Percentiles rank a stretch among this genome's conserved stretches.
These are phyloP conservation scores for Herminia tarsipennalis DNA, from an alignment of 2,888 invertebrate genomes.

Conservation along the genomic window DNA sequence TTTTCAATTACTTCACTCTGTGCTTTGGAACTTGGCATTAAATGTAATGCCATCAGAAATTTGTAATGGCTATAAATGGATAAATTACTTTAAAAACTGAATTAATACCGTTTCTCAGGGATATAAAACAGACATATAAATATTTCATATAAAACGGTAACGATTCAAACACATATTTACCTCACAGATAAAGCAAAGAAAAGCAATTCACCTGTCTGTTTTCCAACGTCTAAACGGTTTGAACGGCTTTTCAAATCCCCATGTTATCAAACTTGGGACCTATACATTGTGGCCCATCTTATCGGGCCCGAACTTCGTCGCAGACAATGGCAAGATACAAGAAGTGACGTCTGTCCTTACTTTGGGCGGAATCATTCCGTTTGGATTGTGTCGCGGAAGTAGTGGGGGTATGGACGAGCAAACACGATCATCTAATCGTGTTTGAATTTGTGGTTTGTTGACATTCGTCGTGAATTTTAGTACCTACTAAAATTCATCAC, in stretches of 20 bases:
- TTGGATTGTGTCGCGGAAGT: constrained; percentile 41
- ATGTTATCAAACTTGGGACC: constrained; percentile 68
- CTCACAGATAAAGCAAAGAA: constrained; percentile 48
- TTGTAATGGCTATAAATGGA: too few species aligned
- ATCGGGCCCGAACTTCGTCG: constrained; percentile 69
- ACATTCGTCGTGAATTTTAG: background rate
- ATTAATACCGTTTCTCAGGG: too few species aligned
- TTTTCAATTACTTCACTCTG: too few species aligned
- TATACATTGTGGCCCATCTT: constrained; percentile 65
- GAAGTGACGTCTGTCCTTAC: constrained; percentile 55
- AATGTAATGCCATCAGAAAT: too few species aligned
- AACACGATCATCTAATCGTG: constrained; percentile 30
- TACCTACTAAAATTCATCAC: too few species aligned
- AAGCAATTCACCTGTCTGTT: constrained; percentile 48
- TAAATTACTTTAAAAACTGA: too few species aligned
- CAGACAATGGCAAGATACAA: constrained; percentile 66
- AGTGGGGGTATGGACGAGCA: constrained; percentile 26
- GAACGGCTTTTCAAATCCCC: constrained; percentile 67
- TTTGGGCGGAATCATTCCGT: constrained; percentile 44
- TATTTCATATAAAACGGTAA: constrained; percentile 6
- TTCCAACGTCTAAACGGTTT: constrained; percentile 44
- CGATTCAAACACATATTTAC: constrained; percentile 5
- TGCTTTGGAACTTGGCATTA: too few species aligned
- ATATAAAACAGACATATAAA: too few species aligned
- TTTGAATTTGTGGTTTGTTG: constrained; percentile 2